phyloP scores from a whole-genome alignment of 2,113 vertebrate species.

The Brachypodius melanocephalos region DNA sequence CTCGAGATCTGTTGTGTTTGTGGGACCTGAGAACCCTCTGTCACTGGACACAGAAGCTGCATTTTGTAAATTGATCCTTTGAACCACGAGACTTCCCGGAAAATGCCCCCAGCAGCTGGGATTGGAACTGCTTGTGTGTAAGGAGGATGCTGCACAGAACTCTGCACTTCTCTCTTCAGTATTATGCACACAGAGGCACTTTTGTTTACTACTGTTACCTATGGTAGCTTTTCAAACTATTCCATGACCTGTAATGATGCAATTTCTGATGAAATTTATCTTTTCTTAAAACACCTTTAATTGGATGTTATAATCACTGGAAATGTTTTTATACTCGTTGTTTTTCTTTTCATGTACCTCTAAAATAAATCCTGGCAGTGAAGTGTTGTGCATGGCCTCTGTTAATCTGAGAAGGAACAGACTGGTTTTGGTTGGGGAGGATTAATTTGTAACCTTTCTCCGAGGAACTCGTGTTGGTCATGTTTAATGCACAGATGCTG shows the following conservation, averaged over 20 bases:
- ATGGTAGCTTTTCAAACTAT: slow-evolving; percentile 40
- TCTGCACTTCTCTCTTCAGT: not conserved
- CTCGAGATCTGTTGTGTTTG: not conserved
- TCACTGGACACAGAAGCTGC: slow-evolving; percentile 27
- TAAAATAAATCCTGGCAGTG: slow-evolving; percentile 53
- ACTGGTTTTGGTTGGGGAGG: not conserved
- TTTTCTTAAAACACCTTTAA: slow-evolving; percentile 41
- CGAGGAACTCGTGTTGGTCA: not conserved
- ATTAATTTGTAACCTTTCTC: not conserved
- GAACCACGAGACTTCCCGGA: slow-evolving; percentile 9
- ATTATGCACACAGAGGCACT: slow-evolving; percentile 48
- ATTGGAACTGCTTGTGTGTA: not conserved
- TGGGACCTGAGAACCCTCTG: not conserved
- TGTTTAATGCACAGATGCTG: not conserved
- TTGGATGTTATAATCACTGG: slow-evolving; percentile 40
- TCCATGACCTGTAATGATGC: slow-evolving; percentile 22
- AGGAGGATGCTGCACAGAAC: slow-evolving; percentile 1
- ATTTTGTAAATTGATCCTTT: slow-evolving; percentile 39
- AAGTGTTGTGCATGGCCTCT: not conserved
- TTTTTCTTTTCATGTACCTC: slow-evolving; percentile 29
- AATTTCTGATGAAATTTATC: slow-evolving; percentile 47
- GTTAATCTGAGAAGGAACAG: not conserved
- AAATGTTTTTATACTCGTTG: slow-evolving; percentile 54
- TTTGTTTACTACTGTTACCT: slow-evolving; percentile 45
- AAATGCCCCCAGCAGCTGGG: slow-evolving; percentile 31